Evolutionary conservation across 2,113 vertebrate species (phyloP).

Genomic region (Madoqua kirkii): DNA sequence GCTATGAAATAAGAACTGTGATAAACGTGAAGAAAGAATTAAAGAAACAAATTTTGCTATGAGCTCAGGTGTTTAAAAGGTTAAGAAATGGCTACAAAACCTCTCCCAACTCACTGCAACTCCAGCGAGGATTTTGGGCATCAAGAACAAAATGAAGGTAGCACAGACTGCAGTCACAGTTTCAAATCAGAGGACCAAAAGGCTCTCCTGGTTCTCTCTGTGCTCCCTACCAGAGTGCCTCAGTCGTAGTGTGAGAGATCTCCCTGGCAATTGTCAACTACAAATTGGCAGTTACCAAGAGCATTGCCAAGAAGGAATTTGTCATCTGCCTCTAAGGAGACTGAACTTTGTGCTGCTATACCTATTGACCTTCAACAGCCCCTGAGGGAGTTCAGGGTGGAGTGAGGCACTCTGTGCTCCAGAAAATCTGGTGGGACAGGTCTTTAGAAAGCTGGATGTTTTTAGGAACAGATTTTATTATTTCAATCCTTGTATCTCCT

Average conservation of each 20-base stretch:
- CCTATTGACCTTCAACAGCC: not conserved
- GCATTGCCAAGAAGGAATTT: not conserved
- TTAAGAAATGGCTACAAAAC: not conserved
- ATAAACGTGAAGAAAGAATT: not conserved
- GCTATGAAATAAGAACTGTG: slow-evolving; percentile 4
- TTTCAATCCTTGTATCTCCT: not conserved
- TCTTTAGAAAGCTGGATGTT: not conserved
- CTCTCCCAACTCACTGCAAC: not conserved
- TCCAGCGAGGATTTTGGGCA: not conserved
- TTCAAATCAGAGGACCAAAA: not conserved
- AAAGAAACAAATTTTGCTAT: slow-evolving; percentile 4
- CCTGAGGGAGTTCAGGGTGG: not conserved
- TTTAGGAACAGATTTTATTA: not conserved
- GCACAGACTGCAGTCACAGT: not conserved
- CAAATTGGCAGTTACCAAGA: not conserved
- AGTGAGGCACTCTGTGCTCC: not conserved
- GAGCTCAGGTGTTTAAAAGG: not conserved
- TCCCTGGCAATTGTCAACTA: not conserved
- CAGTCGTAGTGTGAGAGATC: not conserved
- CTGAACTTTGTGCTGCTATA: not conserved
- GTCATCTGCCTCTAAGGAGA: not conserved
- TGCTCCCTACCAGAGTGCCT: not conserved
- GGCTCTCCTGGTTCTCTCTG: not conserved
- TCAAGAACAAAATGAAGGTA: not conserved
- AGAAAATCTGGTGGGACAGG: not conserved